Conservation (phyloP, 2,888 invertebrate species). For the Hesperia comma region DNA sequence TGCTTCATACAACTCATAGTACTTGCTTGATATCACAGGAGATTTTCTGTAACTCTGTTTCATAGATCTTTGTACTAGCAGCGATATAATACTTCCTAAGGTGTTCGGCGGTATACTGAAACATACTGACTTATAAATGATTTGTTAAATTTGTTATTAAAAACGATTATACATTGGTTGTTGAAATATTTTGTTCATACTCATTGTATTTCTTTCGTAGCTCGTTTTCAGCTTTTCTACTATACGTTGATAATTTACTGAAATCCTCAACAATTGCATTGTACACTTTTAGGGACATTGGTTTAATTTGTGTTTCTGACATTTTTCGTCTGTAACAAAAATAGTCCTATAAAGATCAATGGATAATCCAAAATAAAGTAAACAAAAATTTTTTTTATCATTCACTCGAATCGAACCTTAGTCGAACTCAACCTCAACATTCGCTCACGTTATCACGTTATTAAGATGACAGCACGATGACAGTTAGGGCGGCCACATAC, state of each 20-base stretch:
- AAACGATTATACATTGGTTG: neutral
- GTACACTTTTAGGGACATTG: slow-evolving; percentile 74
- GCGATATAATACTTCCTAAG: slow-evolving; percentile 87
- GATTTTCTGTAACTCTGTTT: slow-evolving; percentile 85
- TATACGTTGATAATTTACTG: slow-evolving; percentile 79
- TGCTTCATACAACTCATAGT: slow-evolving; percentile 82
- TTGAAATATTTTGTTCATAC: slow-evolving; percentile 61
- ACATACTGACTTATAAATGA: slow-evolving; percentile 39
- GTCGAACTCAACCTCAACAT: too few species aligned
- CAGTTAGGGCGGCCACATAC: too few species aligned
- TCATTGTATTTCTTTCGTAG: slow-evolving; percentile 82
- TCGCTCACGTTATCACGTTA: too few species aligned
- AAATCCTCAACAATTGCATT: slow-evolving; percentile 83
- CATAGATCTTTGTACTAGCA: slow-evolving; percentile 86
- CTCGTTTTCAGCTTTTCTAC: slow-evolving; percentile 85
- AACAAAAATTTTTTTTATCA: too few species aligned
- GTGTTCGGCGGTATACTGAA: slow-evolving; percentile 84
- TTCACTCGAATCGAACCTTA: too few species aligned
- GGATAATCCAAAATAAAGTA: too few species aligned
- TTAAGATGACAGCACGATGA: too few species aligned
- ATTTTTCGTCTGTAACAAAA: slow-evolving; percentile 12
- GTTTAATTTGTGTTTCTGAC: slow-evolving; percentile 50
- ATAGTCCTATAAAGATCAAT: too few species aligned
- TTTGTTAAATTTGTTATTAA: neutral
- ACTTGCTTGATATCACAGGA: slow-evolving; percentile 81